These are phyloP conservation scores for Hypercompe scribonia DNA, from an alignment of 2,888 invertebrate species.

Conservation along the genomic window DNA sequence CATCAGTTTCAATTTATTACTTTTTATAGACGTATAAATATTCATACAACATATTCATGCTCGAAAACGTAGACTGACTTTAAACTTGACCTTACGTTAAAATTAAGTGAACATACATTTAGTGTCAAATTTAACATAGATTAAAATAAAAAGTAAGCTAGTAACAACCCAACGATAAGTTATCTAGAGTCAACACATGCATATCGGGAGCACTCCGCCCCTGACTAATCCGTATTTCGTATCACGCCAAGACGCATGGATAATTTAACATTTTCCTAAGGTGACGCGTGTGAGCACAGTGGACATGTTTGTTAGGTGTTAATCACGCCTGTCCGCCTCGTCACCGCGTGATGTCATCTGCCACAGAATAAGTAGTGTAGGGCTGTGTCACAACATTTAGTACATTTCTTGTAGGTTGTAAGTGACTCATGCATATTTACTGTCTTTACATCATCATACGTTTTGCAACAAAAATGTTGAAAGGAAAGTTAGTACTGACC, in stretches of 20 bases:
- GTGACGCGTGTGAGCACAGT: slow-evolving; percentile 37
- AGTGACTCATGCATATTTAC: background rate
- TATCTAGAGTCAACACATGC: background rate
- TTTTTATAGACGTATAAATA: background rate
- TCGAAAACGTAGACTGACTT: background rate
- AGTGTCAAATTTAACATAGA: too few relatives aligned
- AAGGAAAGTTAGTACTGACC: background rate
- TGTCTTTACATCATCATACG: background rate
- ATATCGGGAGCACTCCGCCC: background rate
- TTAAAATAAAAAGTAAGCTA: background rate
- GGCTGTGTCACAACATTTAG: slow-evolving; percentile 5
- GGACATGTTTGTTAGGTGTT: slow-evolving; percentile 46
- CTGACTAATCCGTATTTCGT: slow-evolving; percentile 40
- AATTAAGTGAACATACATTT: background rate
- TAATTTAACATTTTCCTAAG: slow-evolving; percentile 25
- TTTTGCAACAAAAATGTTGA: background rate
- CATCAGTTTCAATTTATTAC: background rate
- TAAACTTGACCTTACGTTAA: background rate
- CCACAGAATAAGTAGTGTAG: slow-evolving; percentile 5
- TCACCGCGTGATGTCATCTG: slow-evolving; percentile 52
- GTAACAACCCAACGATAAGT: background rate
- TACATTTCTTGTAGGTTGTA: slow-evolving; percentile 1
- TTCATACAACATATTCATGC: background rate
- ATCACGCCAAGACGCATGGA: slow-evolving; percentile 23
- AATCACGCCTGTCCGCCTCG: slow-evolving; percentile 39